Evolutionary conservation across 1,140 invertebrate genomes (phyloP).

Genomic region (Diachasma alloeum): DNA sequence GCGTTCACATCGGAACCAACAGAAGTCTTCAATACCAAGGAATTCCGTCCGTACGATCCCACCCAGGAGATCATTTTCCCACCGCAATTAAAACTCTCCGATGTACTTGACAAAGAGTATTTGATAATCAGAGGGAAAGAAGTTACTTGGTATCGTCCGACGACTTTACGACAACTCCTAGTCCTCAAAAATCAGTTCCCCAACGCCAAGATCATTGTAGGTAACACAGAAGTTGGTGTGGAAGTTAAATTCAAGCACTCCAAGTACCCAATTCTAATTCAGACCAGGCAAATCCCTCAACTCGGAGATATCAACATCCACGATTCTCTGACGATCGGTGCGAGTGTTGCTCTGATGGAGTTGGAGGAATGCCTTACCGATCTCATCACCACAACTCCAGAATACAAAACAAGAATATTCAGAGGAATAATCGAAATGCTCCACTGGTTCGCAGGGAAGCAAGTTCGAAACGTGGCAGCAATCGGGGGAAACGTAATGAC

Average conservation of each 20-base stretch:
- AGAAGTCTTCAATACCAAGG: constrained; percentile 72
- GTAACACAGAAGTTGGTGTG: constrained; percentile 94
- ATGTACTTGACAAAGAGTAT: constrained; percentile 69
- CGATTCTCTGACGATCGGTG: constrained; percentile 77
- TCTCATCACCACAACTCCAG: constrained; percentile 68
- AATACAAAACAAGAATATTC: constrained; percentile 76
- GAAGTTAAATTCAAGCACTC: constrained; percentile 92
- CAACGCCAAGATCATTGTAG: constrained; percentile 87
- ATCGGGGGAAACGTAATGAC: constrained; percentile 94
- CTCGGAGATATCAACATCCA: constrained; percentile 70
- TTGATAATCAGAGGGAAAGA: constrained; percentile 75
- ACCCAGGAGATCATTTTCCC: constrained; percentile 95
- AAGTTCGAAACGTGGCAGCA: constrained; percentile 86
- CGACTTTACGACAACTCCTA: constrained; percentile 73
- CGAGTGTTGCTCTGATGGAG: constrained; percentile 81
- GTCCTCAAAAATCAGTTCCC: constrained; percentile 78
- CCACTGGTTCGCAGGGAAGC: constrained; percentile 93
- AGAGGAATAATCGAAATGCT: constrained; percentile 84
- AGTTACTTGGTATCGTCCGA: constrained; percentile 84
- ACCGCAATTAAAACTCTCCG: constrained; percentile 79
- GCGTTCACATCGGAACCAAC: constrained; percentile 57
- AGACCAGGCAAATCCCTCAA: constrained; percentile 77
- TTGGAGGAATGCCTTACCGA: constrained; percentile 72
- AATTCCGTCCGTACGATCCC: constrained; percentile 81
- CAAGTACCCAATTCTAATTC: constrained; percentile 83